phyloP scores from a whole-genome alignment of 2,113 vertebrate species.

The Centropus bengalensis region DNA sequence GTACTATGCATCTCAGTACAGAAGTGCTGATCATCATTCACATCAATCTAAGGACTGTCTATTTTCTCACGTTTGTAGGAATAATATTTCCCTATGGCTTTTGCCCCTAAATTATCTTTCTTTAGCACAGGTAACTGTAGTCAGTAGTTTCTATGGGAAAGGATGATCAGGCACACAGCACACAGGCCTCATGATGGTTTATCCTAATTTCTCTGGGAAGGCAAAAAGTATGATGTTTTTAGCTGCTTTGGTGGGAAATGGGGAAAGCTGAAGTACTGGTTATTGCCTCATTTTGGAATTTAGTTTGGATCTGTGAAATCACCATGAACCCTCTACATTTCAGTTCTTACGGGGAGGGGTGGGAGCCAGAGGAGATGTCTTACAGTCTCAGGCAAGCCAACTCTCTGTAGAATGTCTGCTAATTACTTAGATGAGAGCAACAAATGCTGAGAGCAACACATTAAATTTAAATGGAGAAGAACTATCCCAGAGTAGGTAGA shows the following conservation, averaged over 20 bases:
- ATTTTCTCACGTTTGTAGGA: neutral
- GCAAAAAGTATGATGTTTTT: neutral
- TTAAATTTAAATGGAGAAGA: neutral
- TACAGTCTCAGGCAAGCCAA: neutral
- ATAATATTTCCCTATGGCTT: neutral
- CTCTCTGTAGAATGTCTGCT: neutral
- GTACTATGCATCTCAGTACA: neutral
- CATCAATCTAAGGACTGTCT: neutral
- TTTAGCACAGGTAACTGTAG: neutral
- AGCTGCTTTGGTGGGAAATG: neutral
- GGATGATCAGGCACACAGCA: neutral
- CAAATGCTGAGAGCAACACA: neutral
- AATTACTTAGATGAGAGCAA: neutral
- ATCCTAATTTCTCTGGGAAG: neutral
- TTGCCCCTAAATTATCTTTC: neutral
- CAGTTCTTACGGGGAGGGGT: rapidly evolving
- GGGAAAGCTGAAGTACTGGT: neutral
- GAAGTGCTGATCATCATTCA: neutral
- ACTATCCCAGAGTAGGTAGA: neutral
- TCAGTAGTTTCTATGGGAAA: neutral
- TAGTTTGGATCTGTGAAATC: neutral
- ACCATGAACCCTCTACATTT: neutral
- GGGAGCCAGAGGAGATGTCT: neutral
- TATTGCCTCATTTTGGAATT: neutral
- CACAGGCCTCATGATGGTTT: neutral